Evolutionary conservation across 2,797 vertebrate species (phyloP), one percentile per base, ranked within the genome.

Genomic region (Phoebastria nigripes): DNA sequence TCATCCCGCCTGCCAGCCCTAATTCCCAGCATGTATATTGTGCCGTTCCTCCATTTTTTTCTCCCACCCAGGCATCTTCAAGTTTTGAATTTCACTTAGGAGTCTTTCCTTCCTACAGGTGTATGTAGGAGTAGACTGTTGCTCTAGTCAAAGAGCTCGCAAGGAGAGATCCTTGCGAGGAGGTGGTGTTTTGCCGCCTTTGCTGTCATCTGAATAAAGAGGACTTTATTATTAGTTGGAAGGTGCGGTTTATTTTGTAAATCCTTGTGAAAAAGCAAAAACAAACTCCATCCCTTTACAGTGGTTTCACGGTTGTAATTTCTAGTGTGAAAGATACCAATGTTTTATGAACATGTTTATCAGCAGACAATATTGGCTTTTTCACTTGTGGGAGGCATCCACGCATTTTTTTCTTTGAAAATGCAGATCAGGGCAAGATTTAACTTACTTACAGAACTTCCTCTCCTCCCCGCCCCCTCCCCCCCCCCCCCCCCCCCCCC

Each of bases 381-480:
- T 94, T 97, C 26, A 47, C 94, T 95, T 69, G 87, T 94, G 93
- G 94, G 94, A 97, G 97, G 92, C 96, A 95, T 96, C 91, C 94
- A 84, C 42, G 19, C 33, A 20, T 96, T 95, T 96, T 97, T 84
- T 97, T 82, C 42, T 67, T 47, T 74, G 66, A 82, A 52, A 87
- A 54, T 56, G 41, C 41, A 67, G 70, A 89, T 13, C 33, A 67
- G 52, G 39, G 49, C 39, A 67, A 76, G 29, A 82, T 87, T 84
- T 77, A 89, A 92, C 41, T 95, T 79, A 49, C 39, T 77, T 61
- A 19, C 41, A 76, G 66, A 72, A 86, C 66, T 51, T 62, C 51
- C 13, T 25, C 26, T 39, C 35, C 35, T 35, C 35, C 35, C 35
- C 35, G 35, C 35, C 35, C 35, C 35, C 35, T 35, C 13, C 3